These are phyloP conservation scores for Ophiodon elongatus DNA, from an alignment of 2,113 vertebrate genomes.

Conservation along the genomic window DNA sequence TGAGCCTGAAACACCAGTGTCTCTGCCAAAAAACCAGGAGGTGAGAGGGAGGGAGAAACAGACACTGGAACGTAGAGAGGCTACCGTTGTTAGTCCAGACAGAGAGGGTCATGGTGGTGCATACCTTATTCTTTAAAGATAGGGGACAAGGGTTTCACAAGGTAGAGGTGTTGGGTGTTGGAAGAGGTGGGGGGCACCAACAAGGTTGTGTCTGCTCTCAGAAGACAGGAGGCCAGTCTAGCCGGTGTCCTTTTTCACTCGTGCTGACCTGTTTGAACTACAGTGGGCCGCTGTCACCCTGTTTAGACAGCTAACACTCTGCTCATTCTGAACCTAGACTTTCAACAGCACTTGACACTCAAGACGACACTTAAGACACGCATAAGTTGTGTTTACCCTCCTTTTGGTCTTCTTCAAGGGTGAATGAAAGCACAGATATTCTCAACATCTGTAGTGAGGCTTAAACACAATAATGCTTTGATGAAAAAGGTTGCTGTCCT, in stretches of 20 bases:
- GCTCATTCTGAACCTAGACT: conserved; percentile 49
- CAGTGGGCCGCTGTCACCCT: conserved; percentile 49
- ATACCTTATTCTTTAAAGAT: conserved; percentile 37
- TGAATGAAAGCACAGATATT: conserved; percentile 42
- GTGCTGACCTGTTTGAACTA: conserved; percentile 68
- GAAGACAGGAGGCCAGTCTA: conserved; percentile 25
- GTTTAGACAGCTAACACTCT: conserved; percentile 68
- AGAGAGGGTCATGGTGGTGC: conserved; percentile 46
- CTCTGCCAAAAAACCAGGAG: conserved; percentile 43
- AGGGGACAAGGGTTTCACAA: conserved; percentile 47
- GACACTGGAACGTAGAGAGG: conserved; percentile 9
- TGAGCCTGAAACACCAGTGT: conserved; percentile 52
- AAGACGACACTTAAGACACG: conserved; percentile 49
- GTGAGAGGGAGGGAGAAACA: conserved; percentile 9
- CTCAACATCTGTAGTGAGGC: conserved; percentile 67
- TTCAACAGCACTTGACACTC: conserved; percentile 71
- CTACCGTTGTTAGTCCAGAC: conserved; percentile 49
- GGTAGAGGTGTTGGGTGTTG: conserved; percentile 8
- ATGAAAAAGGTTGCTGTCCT: conserved; percentile 43
- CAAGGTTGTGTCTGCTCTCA: conserved; percentile 38
- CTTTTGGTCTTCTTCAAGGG: conserved; percentile 58
- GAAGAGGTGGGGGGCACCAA: background rate
- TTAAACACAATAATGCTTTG: conserved; percentile 75
- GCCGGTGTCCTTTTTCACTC: conserved; percentile 66
- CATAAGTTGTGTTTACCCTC: conserved; percentile 67